Conservation (phyloP, 2,113 vertebrate species). For the Podilymbus podiceps region DNA sequence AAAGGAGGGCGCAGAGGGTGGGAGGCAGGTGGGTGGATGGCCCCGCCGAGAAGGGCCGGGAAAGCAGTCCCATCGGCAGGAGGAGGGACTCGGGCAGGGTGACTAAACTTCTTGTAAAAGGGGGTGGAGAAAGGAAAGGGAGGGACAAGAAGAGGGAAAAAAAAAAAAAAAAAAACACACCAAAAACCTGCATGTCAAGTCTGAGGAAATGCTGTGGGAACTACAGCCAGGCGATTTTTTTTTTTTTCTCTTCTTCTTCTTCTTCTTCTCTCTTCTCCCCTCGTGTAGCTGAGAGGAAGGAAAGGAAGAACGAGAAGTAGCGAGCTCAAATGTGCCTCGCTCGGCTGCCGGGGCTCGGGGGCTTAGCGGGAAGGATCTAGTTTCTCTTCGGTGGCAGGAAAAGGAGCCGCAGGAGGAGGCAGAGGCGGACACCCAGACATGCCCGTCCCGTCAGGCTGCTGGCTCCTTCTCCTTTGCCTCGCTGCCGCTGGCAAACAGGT, state of each 20-base stretch:
- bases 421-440: conserved; percentile 25
- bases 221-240: not conserved
- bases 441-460: conserved; percentile 15
- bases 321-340: conserved; percentile 29
- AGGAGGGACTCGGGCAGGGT: not conserved
- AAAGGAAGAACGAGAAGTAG: conserved; percentile 58
- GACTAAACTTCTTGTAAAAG: conserved; percentile 57
- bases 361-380: conserved; percentile 30
- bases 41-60: not conserved
- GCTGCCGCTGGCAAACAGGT: conserved; percentile 35
- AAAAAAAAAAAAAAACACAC: not conserved
- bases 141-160: not conserved
- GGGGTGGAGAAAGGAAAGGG: conserved; percentile 62
- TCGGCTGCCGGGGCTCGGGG: not conserved
- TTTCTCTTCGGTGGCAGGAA: conserved; percentile 32
- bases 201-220: conserved; percentile 60
- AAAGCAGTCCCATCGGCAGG: not conserved
- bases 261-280: conserved; percentile 38
- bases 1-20: not conserved
- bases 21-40: not conserved
- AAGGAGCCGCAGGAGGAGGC: conserved; percentile 25
- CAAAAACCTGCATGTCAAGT: not conserved
- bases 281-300: conserved; percentile 60
- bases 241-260: not conserved
- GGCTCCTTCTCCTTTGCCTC: conserved; percentile 31